A percentile compares a stretch with the other conserved stretches of the same genome.
phyloP scores from a whole-genome alignment of 2,113 vertebrate genomes.

The Arenaria interpres region DNA sequence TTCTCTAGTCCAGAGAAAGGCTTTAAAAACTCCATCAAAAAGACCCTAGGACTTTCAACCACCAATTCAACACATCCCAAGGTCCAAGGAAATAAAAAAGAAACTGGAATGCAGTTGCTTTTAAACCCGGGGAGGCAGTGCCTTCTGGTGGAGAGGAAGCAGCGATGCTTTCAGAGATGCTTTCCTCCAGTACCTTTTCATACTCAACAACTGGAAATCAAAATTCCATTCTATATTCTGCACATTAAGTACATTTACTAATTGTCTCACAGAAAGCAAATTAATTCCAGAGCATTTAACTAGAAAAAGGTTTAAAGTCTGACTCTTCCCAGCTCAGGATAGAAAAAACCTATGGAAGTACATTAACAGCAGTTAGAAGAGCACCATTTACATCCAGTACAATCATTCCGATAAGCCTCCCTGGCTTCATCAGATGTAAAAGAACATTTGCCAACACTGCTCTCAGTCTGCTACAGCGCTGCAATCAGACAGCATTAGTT shows the following conservation, averaged over 20 bases:
- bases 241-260: not conserved
- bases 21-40: not conserved
- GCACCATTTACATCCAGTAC: not conserved
- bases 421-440: not conserved
- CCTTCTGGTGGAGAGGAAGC: slow-evolving; percentile 20
- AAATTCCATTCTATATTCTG: not conserved
- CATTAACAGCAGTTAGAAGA: not conserved
- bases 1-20: not conserved
- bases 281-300: not conserved
- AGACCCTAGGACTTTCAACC: not conserved
- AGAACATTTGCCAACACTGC: not conserved
- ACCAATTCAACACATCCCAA: not conserved
- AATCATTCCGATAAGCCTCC: not conserved
- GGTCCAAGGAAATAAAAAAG: not conserved
- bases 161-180: not conserved
- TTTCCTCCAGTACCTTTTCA: not conserved
- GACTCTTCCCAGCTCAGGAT: not conserved
- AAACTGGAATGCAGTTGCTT: not conserved
- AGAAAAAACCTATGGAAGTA: not conserved
- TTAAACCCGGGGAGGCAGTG: not conserved
- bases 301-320: not conserved
- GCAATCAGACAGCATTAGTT: not conserved
- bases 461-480: not conserved
- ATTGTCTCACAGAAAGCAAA: not conserved
- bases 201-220: not conserved